A percentile compares a stretch with the other conserved stretches of the same genome.
Evolutionary conservation across 1,140 invertebrate genomes (phyloP).

Genomic region (Drosophila melanica): DNA sequence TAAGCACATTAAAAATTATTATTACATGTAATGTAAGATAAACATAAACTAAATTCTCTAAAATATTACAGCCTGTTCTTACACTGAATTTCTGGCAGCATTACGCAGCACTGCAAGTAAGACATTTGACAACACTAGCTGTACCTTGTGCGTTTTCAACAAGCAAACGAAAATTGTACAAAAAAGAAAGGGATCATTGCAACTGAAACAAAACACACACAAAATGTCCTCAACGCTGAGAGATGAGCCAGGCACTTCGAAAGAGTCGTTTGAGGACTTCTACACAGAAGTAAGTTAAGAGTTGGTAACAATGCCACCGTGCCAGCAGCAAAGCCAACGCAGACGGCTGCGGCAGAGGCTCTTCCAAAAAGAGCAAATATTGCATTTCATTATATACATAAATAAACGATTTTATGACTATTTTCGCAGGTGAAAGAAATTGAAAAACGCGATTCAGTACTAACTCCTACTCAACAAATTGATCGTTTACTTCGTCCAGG

Average conservation of each 20-base stretch:
- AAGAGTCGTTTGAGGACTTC: slow-evolving; percentile 82
- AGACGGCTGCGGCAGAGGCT: slow-evolving; percentile 28
- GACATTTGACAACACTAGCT: slow-evolving; percentile 20
- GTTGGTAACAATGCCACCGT: slow-evolving; percentile 17
- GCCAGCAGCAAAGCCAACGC: slow-evolving; percentile 15
- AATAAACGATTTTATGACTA: slow-evolving; percentile 76
- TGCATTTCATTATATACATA: slow-evolving; percentile 48
- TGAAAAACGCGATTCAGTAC: slow-evolving; percentile 84
- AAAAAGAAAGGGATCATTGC: slow-evolving; percentile 1
- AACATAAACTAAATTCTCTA: neutral
- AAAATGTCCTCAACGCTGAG: slow-evolving; percentile 59
- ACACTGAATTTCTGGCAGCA: neutral
- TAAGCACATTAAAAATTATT: neutral
- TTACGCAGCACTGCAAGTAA: slow-evolving; percentile 15
- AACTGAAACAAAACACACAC: slow-evolving; percentile 29
- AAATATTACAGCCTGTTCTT: neutral
- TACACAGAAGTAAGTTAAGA: slow-evolving; percentile 81
- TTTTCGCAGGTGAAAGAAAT: slow-evolving; percentile 84
- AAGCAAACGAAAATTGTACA: slow-evolving; percentile 24
- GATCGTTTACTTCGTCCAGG: slow-evolving; percentile 95
- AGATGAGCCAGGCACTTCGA: slow-evolving; percentile 72
- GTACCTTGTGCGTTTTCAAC: slow-evolving; percentile 37
- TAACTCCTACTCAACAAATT: slow-evolving; percentile 98
- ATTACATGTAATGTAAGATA: neutral
- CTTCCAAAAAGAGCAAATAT: slow-evolving; percentile 15